phyloP scores from a whole-genome alignment of 2,113 vertebrate genomes.

The Terrapene triunguis region DNA sequence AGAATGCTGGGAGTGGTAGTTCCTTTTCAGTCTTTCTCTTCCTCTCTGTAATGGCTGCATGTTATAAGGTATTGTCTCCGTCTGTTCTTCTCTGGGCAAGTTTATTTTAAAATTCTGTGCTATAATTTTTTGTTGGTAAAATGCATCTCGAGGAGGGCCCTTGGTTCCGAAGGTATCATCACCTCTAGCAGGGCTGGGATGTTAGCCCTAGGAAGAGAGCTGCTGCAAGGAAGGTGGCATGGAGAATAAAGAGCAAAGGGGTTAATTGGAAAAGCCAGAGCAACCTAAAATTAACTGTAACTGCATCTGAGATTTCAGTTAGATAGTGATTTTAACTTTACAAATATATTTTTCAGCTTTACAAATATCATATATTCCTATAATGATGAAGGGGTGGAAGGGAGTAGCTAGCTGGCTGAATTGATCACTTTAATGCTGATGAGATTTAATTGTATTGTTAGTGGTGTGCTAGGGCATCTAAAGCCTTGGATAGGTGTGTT shows the following conservation, averaged over 20 bases:
- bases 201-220: not conserved
- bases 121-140: not conserved
- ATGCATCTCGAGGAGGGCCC: not conserved
- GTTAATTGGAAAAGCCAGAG: not conserved
- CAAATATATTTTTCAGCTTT: not conserved
- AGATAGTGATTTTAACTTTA: not conserved
- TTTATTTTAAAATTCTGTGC: not conserved
- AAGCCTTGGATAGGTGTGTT: not conserved
- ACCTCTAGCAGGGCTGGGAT: not conserved
- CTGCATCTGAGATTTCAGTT: not conserved
- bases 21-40: not conserved
- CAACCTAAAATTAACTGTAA: not conserved
- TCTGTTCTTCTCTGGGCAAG: not conserved
- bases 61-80: rapidly evolving
- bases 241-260: not conserved
- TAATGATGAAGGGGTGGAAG: not conserved
- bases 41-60: not conserved
- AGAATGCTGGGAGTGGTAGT: slow-evolving; percentile 51
- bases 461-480: not conserved
- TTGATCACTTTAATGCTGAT: not conserved
- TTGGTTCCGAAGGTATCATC: not conserved
- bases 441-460: not conserved
- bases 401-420: not conserved
- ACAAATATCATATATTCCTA: not conserved
- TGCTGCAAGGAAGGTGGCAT: not conserved